Base-by-base conservation (phyloP, 2,888 invertebrate species). In the Brassicogethes aeneus region DNA sequence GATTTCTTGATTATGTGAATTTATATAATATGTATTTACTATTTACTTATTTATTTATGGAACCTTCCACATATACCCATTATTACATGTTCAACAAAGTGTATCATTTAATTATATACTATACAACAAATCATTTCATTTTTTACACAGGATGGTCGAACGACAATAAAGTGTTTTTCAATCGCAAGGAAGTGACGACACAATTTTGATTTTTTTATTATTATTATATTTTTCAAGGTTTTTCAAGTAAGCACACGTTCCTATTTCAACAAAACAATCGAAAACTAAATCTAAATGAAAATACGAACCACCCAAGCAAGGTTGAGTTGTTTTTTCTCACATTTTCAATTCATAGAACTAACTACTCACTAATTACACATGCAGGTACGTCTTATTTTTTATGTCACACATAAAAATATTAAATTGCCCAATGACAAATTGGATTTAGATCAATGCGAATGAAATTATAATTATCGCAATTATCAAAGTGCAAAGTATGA, bases 171-270 rank as follows among this genome's bases (percentile, higher is more conserved):
- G 56, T 53, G 52, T 48, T 53, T 56, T 58, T 55, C 54, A 57
- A 59, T 57, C 52, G 48, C 41, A 51, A 60, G 61, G 61, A 62
- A 59, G 50, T 62, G 61, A 60, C 59, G 59, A 56, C 54, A 59
- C 45, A 39, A 50, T 51, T 50, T 48, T 44, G 48, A 53, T 47
- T 46, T 39, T 37, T 32, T 12, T 32, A 10, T 41, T 47, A 36
- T 42, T 41, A 57, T 57, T 54, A 50, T 13, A 15, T 41, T 36
- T 49, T 52, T 51, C 54, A 58, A 58, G 58, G 57, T 55, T 52
- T 32, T 12, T 12, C 10, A 32, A 32, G 14, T 32, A 32, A 10
- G 12, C 14, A 32, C 32, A 32, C 32, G 12, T 8, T 13, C 10
- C 32, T 13, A 5, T 8, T 32, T 12, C 8, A 12, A 32, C 14